Conservation (phyloP, 1,140 invertebrate species). For the Atta colombica region DNA sequence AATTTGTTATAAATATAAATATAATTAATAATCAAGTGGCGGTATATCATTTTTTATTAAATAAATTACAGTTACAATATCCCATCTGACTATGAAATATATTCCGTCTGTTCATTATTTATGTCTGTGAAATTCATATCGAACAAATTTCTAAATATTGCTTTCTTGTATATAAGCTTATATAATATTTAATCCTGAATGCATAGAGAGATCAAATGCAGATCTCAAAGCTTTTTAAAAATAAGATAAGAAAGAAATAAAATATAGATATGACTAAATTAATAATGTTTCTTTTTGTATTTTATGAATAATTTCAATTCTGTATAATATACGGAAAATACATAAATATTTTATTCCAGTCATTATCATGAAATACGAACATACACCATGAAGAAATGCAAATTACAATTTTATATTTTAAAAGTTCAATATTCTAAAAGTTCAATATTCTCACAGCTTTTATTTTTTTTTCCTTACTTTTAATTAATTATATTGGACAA, state of each 20-base stretch:
- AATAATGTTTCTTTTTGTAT: neutral
- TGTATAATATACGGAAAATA: neutral
- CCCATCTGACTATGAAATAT: neutral
- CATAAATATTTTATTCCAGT: neutral
- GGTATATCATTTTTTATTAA: neutral
- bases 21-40: too few relatives aligned
- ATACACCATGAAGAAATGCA: too few relatives aligned
- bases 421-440: too few relatives aligned
- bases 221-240: neutral
- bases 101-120: neutral
- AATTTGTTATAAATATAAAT: too few relatives aligned
- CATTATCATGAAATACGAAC: neutral
- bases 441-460: too few relatives aligned
- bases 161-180: too few relatives aligned
- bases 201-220: neutral
- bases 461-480: too few relatives aligned
- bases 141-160: too few relatives aligned
- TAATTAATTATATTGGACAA: too few relatives aligned
- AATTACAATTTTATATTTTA: too few relatives aligned
- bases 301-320: neutral
- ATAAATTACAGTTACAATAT: neutral
- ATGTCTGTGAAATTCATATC: neutral
- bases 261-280: neutral
- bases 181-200: neutral
- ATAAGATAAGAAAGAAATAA: neutral